A percentile compares a stretch with the other conserved stretches of the same genome.
Evolutionary conservation across 2,113 vertebrate species (phyloP).

Genomic region (Silurus meridionalis): DNA sequence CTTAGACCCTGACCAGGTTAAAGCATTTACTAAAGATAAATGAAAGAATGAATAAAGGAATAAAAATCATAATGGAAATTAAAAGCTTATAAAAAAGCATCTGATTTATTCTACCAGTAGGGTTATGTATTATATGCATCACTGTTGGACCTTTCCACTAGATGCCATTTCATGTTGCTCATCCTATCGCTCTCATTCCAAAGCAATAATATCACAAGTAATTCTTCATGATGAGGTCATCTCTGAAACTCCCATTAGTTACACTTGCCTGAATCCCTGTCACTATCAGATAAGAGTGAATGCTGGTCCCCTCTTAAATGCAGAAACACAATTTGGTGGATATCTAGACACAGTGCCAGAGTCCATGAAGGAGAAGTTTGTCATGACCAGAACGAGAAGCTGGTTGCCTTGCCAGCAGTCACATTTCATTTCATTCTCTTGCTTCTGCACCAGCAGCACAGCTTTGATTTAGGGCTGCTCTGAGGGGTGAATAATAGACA

Average conservation of each 20-base stretch:
- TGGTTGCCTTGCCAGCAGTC: not conserved
- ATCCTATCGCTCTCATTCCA: conserved; percentile 12
- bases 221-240: conserved; percentile 31
- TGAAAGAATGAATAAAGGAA: not conserved
- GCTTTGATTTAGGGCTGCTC: conserved; percentile 7
- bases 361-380: not conserved
- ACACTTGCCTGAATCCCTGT: conserved; percentile 41
- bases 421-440: conserved; percentile 19
- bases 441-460: not conserved
- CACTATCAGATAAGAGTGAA: conserved; percentile 40
- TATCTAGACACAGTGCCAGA: not conserved
- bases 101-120: not conserved
- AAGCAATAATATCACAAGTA: conserved; percentile 38
- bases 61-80: not conserved
- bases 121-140: not conserved
- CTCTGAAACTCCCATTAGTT: conserved; percentile 37
- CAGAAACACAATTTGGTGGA: conserved; percentile 8
- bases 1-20: not conserved
- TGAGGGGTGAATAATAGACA: not conserved
- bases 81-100: not conserved
- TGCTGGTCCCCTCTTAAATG: conserved; percentile 27
- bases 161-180: not conserved
- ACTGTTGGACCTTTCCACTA: not conserved
- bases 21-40: not conserved
- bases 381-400: conserved; percentile 20